Conservation (phyloP, 2,888 invertebrate species). For the Pegoplata infirma region DNA sequence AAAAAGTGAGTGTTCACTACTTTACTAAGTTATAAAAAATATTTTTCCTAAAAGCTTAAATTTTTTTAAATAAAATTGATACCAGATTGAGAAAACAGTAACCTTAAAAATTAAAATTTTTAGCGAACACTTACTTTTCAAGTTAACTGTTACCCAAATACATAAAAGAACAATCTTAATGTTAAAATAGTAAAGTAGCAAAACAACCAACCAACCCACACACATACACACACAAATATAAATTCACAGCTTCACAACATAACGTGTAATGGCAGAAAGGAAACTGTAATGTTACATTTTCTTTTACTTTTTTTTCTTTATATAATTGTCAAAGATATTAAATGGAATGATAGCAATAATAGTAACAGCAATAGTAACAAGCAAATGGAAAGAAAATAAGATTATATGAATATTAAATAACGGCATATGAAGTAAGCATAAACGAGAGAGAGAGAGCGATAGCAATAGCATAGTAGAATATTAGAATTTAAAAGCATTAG, state of each 20-base stretch:
- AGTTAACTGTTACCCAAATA: too few relatives aligned
- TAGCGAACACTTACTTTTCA: too few relatives aligned
- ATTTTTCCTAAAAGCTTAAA: too few relatives aligned
- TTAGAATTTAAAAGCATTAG: neutral
- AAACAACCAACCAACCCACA: too few relatives aligned
- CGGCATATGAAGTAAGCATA: neutral
- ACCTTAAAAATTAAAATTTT: too few relatives aligned
- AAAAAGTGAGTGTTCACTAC: too few relatives aligned
- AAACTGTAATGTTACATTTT: neutral
- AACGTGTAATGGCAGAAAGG: slow-evolving; percentile 23
- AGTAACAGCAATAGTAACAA: slow-evolving; percentile 52
- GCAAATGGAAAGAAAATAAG: slow-evolving; percentile 38
- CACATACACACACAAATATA: too few relatives aligned
- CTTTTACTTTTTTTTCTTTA: neutral
- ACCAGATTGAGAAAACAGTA: too few relatives aligned
- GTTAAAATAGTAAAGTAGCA: neutral
- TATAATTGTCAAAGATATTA: slow-evolving; percentile 23
- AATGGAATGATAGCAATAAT: slow-evolving; percentile 33
- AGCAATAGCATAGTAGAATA: neutral
- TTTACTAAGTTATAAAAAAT: too few relatives aligned
- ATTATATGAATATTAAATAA: neutral
- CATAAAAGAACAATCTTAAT: neutral
- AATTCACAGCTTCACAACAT: too few relatives aligned
- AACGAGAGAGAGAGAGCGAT: neutral
- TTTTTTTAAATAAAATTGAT: too few relatives aligned